Evolutionary conservation across 1,140 invertebrate species (phyloP).

Genomic region (Battus philenor): DNA sequence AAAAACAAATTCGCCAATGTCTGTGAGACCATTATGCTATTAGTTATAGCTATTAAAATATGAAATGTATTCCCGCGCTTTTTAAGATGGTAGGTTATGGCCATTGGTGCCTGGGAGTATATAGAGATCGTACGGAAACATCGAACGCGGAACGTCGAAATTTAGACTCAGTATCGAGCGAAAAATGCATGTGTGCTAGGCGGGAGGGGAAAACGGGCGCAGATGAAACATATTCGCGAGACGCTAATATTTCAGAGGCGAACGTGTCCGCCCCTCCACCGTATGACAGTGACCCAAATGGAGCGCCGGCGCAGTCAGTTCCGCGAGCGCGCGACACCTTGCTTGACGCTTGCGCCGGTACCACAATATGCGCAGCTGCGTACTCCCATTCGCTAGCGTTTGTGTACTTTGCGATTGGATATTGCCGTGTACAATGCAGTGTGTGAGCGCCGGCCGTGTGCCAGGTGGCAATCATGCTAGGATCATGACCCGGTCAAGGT

Average conservation of each 20-base stretch:
- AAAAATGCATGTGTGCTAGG: conserved; percentile 8
- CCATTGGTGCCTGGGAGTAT: too few species aligned
- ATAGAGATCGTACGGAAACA: too few species aligned
- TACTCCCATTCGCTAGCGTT: conserved; percentile 40
- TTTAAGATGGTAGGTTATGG: too few species aligned
- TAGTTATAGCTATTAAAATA: too few species aligned
- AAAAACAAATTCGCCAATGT: too few species aligned
- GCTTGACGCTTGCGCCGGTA: conserved; percentile 33
- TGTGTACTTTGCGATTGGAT: conserved; percentile 59
- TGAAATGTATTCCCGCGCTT: too few species aligned
- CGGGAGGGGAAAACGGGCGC: conserved; percentile 32
- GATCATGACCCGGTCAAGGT: conserved; percentile 44
- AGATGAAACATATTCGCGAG: conserved; percentile 67
- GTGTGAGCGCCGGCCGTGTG: conserved; percentile 48
- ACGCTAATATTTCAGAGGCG: conserved; percentile 70
- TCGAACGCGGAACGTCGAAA: conserved; percentile 20
- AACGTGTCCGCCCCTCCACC: conserved; percentile 68
- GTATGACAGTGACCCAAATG: conserved; percentile 74
- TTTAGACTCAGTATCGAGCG: conserved; percentile 25
- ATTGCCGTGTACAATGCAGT: conserved; percentile 61
- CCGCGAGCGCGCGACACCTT: conserved; percentile 57
- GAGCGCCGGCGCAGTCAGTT: conserved; percentile 69
- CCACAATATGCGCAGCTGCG: conserved; percentile 24
- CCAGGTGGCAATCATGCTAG: conserved; percentile 30
- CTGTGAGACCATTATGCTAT: too few species aligned